Conservation (phyloP, 2,797 vertebrate species). For the Anguilla marmorata region DNA sequence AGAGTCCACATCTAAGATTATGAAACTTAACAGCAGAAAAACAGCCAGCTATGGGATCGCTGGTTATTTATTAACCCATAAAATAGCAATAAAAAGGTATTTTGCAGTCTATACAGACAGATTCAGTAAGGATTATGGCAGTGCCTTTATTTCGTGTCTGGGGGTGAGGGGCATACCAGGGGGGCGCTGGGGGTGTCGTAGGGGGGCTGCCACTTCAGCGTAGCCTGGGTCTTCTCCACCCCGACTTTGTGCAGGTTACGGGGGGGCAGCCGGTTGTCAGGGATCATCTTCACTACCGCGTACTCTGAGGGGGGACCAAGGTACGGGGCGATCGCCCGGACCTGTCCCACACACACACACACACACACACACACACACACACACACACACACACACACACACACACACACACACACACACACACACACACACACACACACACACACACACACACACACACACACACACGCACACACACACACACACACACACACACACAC, state of each 20-base stretch:
- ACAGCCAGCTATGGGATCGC: background rate
- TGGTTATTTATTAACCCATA: background rate
- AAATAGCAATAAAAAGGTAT: background rate
- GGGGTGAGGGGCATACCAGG: constrained; percentile 70
- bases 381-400: too few relatives aligned
- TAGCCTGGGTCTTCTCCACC: constrained; percentile 78
- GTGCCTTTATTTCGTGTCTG: background rate
- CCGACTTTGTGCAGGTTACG: constrained; percentile 86
- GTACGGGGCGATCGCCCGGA: constrained; percentile 84
- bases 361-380: background rate
- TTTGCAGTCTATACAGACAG: background rate
- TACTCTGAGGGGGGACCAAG: constrained; percentile 88
- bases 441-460: too few relatives aligned
- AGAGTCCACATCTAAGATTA: background rate
- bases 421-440: too few relatives aligned
- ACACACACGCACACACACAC: too few relatives aligned
- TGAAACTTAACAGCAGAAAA: background rate
- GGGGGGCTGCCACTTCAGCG: constrained; percentile 93
- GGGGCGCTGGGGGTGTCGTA: constrained; percentile 83
- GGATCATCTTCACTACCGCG: constrained; percentile 91
- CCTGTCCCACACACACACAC: constrained; percentile 63
- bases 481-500: too few relatives aligned
- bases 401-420: background rate
- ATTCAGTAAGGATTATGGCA: background rate
- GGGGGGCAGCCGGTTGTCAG: constrained; percentile 88